These are phyloP conservation scores for Colossoma macropomum DNA, from an alignment of 2,113 vertebrate genomes.

Conservation along the genomic window DNA sequence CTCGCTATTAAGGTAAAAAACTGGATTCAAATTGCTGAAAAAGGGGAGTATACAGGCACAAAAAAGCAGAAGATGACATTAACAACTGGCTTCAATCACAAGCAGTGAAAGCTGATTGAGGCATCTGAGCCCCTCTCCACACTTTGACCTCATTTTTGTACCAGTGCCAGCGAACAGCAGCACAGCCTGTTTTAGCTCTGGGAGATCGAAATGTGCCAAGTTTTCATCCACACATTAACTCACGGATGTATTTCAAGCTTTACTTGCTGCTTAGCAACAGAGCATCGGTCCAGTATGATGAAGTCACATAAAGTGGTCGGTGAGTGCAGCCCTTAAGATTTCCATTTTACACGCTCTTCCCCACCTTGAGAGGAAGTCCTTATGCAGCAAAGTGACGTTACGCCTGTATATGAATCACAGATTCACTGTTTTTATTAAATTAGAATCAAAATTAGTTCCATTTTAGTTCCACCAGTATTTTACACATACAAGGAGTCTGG, in stretches of 20 bases:
- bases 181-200: neutral
- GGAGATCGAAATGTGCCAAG: neutral
- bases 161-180: slow-evolving; percentile 4
- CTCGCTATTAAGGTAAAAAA: neutral
- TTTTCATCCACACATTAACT: slow-evolving; percentile 12
- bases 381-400: neutral
- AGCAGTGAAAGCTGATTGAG: neutral
- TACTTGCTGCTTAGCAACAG: slow-evolving; percentile 38
- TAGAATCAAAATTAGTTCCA: too few species aligned
- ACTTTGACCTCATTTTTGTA: slow-evolving; percentile 31
- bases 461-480: neutral
- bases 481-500: too few species aligned
- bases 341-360: slow-evolving; percentile 18
- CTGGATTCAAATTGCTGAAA: too few species aligned
- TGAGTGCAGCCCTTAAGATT: neutral
- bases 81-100: neutral
- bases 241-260: slow-evolving; percentile 33
- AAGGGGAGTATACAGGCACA: neutral
- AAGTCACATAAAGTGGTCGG: slow-evolving; percentile 36
- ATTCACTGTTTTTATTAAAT: neutral
- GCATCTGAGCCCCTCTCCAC: slow-evolving; percentile 22
- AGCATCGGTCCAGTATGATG: slow-evolving; percentile 25
- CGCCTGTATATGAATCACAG: neutral
- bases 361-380: neutral
- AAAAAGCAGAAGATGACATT: slow-evolving; percentile 7